These are phyloP conservation scores for Arnoldichthys spilopterus DNA, from an alignment of 2,797 vertebrate genomes.

Conservation along the genomic window DNA sequence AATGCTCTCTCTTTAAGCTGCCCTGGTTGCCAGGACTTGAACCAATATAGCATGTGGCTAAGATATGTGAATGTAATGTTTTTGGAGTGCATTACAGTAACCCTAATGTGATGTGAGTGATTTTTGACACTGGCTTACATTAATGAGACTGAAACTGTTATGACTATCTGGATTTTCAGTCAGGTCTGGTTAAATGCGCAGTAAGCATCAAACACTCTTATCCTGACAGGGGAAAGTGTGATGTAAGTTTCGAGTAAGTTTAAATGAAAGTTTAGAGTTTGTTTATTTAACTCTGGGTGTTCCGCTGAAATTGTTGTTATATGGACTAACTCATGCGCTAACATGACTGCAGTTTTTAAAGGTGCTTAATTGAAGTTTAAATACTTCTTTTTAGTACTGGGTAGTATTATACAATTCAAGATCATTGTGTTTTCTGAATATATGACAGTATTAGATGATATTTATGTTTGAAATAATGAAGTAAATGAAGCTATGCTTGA, in stretches of 20 bases:
- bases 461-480: too few relatives aligned
- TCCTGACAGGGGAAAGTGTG: slow-evolving; percentile 36
- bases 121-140: slow-evolving; percentile 69
- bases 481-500: too few relatives aligned
- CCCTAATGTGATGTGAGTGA: slow-evolving; percentile 69
- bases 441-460: too few relatives aligned
- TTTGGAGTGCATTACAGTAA: slow-evolving; percentile 43
- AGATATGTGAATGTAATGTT: slow-evolving; percentile 65
- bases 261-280: too few relatives aligned
- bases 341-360: too few relatives aligned
- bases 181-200: neutral
- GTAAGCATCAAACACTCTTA: neutral
- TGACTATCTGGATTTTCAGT: slow-evolving; percentile 50
- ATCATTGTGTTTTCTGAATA: too few relatives aligned
- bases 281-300: neutral
- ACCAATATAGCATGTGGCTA: slow-evolving; percentile 38
- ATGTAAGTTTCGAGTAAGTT: neutral
- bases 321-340: too few relatives aligned
- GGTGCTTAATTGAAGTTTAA: too few relatives aligned
- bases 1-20: slow-evolving; percentile 66
- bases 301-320: too few relatives aligned
- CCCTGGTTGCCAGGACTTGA: slow-evolving; percentile 1
- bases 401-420: too few relatives aligned
- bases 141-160: slow-evolving; percentile 63
- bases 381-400: too few relatives aligned